Evolutionary conservation across 1,140 invertebrate species (phyloP).

Genomic region (Mya arenaria): DNA sequence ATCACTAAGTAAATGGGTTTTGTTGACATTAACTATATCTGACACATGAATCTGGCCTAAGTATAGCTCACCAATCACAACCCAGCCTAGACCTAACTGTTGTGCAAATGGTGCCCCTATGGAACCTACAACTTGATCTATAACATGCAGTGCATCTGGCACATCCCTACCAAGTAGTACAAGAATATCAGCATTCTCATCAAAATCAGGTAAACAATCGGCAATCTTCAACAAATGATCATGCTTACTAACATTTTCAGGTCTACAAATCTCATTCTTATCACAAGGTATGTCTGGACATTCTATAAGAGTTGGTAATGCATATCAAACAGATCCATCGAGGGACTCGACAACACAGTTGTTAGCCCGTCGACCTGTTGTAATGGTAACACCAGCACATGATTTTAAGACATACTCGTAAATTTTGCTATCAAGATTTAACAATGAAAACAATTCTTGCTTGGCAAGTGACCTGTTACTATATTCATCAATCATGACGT

Average conservation of each 20-base stretch:
- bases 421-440: background rate
- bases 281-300: constrained; percentile 52
- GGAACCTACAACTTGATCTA: background rate
- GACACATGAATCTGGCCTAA: constrained; percentile 1
- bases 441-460: constrained; percentile 27
- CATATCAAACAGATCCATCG: background rate
- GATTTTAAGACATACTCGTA: background rate
- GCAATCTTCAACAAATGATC: background rate
- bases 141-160: background rate
- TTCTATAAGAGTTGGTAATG: constrained; percentile 29
- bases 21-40: constrained; percentile 9
- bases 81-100: background rate
- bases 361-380: background rate
- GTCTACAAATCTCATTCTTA: constrained; percentile 26
- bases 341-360: background rate
- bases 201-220: background rate
- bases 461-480: constrained; percentile 48
- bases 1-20: background rate
- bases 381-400: background rate
- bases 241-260: constrained; percentile 30
- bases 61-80: background rate
- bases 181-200: background rate
- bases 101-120: background rate
- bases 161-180: background rate
- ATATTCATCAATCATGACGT: constrained; percentile 58